Base-by-base conservation (phyloP, 1,140 invertebrate genomes). In the Phocides pigmalion region DNA sequence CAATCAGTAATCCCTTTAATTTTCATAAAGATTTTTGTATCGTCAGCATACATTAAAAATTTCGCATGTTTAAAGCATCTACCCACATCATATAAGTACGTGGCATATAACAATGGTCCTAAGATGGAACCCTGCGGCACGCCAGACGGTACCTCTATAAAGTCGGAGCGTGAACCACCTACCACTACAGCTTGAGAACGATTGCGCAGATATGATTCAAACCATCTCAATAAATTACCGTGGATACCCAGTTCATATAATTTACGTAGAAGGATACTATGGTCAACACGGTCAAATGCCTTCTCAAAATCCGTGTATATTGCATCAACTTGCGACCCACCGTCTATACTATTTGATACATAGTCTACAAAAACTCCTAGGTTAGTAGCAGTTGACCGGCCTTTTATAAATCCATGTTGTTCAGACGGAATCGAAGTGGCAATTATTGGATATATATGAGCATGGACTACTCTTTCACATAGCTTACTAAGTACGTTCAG, bases 361-460 rank as follows among this genome's bases (percentile, higher is more conserved):
- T 44, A 37, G 14, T 42, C 46, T 25, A 19, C 42, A 41, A 54
- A 64, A 16, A 49, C 4, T n/a, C 39, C 19, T 39, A 69, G 44
- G 35, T 69, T 69, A 14, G 47, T 61, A 25, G 25, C 19, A 0
- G 62, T 64, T 0, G 54, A 69, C 42, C 66, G 62, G 5, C 19
- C 39, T 15, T 51, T 47, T 17, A 64, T 47, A 35, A 69, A 69
- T 12, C 66, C 62, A 41, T 69, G 62, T 20, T 64, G 66, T 25
- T 64, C 22, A 8, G 11, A 2, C 5, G 62, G 62, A 25, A 44
- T 46, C 41, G 61, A 53, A 11, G 25, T 28, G 25, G 25, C 12
- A 35, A 59, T 44, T 6, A 46, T 12, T 14, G 20, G 22, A 53
- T 63, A 63, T 35, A 53, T 53, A 28, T 16, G 28, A 37, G 44